These are phyloP conservation scores for Plecturocebus donacophilus DNA, from an alignment of 2,113 vertebrate genomes.

Conservation along the genomic window DNA sequence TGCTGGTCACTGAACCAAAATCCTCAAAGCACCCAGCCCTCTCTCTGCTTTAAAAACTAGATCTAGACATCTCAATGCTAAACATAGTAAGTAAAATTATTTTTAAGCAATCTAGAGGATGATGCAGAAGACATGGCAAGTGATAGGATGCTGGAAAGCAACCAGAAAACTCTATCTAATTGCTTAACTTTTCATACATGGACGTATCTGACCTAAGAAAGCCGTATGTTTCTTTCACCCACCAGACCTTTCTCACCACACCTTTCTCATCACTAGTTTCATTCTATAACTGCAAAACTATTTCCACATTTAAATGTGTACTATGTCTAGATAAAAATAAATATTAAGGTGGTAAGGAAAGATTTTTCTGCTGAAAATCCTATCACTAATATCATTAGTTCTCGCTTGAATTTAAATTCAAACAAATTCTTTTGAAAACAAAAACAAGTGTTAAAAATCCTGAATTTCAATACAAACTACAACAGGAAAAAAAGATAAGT, in stretches of 20 bases:
- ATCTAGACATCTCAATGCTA: background rate
- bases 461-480: background rate
- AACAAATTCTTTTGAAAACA: background rate
- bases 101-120: background rate
- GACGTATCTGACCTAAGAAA: background rate
- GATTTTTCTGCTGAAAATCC: slow-evolving; percentile 7
- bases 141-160: background rate
- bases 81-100: background rate
- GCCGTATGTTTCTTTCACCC: background rate
- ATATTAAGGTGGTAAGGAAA: background rate
- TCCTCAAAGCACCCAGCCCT: background rate
- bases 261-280: background rate
- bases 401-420: slow-evolving; percentile 1
- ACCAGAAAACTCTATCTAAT: background rate
- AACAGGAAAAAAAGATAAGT: background rate
- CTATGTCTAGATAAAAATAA: slow-evolving; percentile 5
- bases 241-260: background rate
- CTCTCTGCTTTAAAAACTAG: slow-evolving; percentile 20
- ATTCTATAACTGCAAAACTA: background rate
- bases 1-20: background rate
- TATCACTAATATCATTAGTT: background rate
- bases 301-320: background rate
- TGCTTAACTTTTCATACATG: background rate
- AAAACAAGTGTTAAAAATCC: background rate
- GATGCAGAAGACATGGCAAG: background rate